Base-by-base conservation (phyloP, 2,797 vertebrate species). In the Rhinatrema bivittatum region DNA sequence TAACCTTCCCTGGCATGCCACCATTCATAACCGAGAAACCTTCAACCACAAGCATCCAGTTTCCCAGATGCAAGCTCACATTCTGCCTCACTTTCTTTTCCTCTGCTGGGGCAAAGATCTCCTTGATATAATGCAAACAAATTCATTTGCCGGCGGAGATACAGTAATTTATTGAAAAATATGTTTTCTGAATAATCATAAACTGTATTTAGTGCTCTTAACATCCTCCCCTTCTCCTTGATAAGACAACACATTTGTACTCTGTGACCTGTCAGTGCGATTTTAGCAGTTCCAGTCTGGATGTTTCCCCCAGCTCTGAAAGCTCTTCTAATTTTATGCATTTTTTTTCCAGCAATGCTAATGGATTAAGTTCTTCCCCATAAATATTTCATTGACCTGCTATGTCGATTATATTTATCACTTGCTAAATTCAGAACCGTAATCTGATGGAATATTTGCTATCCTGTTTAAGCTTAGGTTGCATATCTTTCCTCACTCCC, bases 341-440 rank as follows among this genome's bases (percentile, higher is more conserved):
- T 60, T 64, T 27, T 19, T 36, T 37, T 32, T 50, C 40, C 41
- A 44, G 47, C 51, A 45, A 30, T 26, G 41, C 11, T 68, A 65
- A 70, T 46, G 47, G 53, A 53, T 40, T 39, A 42, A 47, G 56
- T 44, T 52, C 56, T 19, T n/a, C n/a, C 25, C 29, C 60, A 68
- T 70, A 74, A 72, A 74, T 72, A 72, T 70, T 74, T 68, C 57
- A 74, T 66, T 67, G 58, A 62, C 60, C 51, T 70, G 60, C 50
- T 49, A 26, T 52, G 46, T 47, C 48, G 53, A 39, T 68, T 53
- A 70, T 62, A 64, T 72, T 59, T 65, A 56, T 70, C 64, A 60
- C 47, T 72, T 61, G 60, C 57, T 66, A 49, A 25, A 60, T 36
- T 37, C 0, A 1, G 46, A 51, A 53, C 20, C 0, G 2, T 54